Base-by-base conservation (phyloP, 2,888 invertebrate species). In the Adineta ricciae region DNA sequence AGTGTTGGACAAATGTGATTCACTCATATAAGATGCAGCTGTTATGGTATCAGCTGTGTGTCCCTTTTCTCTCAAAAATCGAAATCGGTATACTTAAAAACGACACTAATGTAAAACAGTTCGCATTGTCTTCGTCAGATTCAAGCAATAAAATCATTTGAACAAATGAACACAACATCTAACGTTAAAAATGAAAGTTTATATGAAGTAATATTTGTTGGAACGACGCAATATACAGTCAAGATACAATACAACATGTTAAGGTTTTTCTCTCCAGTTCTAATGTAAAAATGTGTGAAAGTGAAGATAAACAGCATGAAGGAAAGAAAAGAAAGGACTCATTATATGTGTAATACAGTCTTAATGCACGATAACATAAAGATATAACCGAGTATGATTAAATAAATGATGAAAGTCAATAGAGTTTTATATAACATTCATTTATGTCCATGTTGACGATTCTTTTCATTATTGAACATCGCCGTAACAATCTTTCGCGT, bases 401-500 rank as follows among this genome's bases (percentile, higher is more conserved):
- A 32, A 64, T 64, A 64, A 64, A 7, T 32, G 32, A 64, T 32
- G 32, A 32, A 64, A 16, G 16, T 64, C 4, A 32, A 64, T 64
- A 64, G 32, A 64, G 32, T 64, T 19, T 64, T 32, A 1, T 19
- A 0, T 1, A 3, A 36, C 19, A 36, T 32, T 64, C 19, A 64
- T 64, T 64, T 64, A 64, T 64, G 64, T 2, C 64, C 64, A 64
- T 64, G 64, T 64, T 32, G 5, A 1, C 78, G 78, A n/a, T 78
- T 78, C 19, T 78, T 78, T 78, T 78, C 78, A 38, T 38, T 78
- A 7, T 78, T 78, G 2, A n/a, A 38, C 78, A 78, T 78, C 0
- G 41, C 38, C 9, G 78, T 78, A 24, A 78, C 78, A 50, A 85
- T 85, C 41, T 82, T 32, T 64, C 85, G 21, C n/a, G 73, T 83